phyloP scores from a whole-genome alignment of 2,113 vertebrate species.

The Lanius collurio region DNA sequence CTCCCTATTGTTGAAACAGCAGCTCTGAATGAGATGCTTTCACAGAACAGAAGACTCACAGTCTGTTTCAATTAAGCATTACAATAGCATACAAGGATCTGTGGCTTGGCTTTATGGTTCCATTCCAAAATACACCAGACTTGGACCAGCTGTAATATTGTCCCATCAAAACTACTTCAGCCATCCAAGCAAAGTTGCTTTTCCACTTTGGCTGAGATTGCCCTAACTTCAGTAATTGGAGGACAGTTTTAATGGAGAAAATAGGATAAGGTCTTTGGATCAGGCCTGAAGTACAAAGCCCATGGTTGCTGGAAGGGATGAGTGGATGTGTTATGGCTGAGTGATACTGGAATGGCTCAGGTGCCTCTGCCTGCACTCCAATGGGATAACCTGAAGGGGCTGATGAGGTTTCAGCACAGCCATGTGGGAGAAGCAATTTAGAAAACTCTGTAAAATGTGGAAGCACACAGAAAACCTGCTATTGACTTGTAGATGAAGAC shows the following conservation, averaged over 20 bases:
- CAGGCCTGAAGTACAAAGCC: not conserved
- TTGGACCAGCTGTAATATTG: not conserved
- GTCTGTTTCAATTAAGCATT: not conserved
- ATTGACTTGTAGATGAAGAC: not conserved
- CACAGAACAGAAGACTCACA: not conserved
- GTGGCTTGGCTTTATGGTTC: not conserved
- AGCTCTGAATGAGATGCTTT: not conserved
- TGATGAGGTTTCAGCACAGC: not conserved
- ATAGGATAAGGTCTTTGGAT: not conserved
- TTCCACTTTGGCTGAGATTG: not conserved
- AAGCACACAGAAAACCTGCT: not conserved
- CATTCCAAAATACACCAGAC: not conserved
- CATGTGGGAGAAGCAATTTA: not conserved
- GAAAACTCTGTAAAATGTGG: not conserved
- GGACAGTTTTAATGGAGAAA: not conserved
- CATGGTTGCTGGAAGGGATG: fast-evolving
- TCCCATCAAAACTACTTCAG: not conserved
- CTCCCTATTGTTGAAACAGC: not conserved
- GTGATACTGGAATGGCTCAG: not conserved
- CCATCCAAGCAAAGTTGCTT: not conserved
- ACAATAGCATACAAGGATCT: not conserved
- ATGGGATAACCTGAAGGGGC: not conserved
- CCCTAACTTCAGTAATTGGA: not conserved
- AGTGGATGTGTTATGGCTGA: too few species aligned
- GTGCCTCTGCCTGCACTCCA: not conserved